Evolutionary conservation across 2,888 invertebrate genomes (phyloP).

Genomic region (Heteromyza rotundicornis): DNA sequence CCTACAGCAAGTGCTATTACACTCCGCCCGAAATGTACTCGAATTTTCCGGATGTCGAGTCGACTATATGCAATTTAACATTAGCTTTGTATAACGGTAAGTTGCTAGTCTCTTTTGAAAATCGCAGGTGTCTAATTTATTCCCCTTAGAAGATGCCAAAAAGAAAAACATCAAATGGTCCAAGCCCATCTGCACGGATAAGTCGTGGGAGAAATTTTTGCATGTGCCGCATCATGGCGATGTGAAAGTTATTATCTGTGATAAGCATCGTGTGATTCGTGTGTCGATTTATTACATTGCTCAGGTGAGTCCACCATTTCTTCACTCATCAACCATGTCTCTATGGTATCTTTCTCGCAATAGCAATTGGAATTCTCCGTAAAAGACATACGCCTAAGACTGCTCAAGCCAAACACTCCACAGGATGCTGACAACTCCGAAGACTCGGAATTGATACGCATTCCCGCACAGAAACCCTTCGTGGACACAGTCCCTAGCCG

Average conservation of each 20-base stretch:
- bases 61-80: conserved; percentile 57
- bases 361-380: conserved; percentile 60
- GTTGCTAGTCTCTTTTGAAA: conserved; percentile 17
- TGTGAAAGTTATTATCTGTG: conserved; percentile 62
- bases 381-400: conserved; percentile 58
- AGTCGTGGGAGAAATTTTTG: conserved; percentile 67
- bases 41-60: conserved; percentile 70
- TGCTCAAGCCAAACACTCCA: conserved; percentile 35
- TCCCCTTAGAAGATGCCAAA: neutral
- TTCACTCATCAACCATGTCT: too few relatives aligned
- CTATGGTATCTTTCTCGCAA: conserved; percentile 14
- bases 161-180: conserved; percentile 63
- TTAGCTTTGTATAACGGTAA: conserved; percentile 59
- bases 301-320: conserved; percentile 36
- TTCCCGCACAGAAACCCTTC: too few relatives aligned
- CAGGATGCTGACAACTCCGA: neutral
- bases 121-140: too few relatives aligned
- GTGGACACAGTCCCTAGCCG: neutral
- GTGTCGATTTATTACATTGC: conserved; percentile 58
- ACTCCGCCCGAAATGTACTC: conserved; percentile 73
- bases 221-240: conserved; percentile 68
- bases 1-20: conserved; percentile 70
- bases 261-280: conserved; percentile 56
- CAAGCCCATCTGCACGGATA: conserved; percentile 63
- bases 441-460: neutral